Conservation (phyloP, 2,797 vertebrate species). For the Tinamus major region DNA sequence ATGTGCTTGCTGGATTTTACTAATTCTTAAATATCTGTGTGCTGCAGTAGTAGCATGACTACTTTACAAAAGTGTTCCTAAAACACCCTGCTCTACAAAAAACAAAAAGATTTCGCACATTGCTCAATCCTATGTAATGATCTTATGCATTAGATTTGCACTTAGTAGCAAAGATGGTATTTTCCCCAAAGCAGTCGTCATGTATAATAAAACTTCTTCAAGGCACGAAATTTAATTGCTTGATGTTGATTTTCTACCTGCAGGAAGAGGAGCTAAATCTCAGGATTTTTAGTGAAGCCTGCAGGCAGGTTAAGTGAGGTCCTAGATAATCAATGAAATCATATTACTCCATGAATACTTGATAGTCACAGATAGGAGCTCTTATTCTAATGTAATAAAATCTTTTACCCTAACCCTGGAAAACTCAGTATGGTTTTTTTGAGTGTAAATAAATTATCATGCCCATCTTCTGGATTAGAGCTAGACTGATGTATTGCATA, state of each 20-base stretch:
- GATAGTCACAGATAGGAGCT: neutral
- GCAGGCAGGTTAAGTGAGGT: neutral
- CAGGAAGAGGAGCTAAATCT: neutral
- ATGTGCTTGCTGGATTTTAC: neutral
- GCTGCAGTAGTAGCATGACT: neutral
- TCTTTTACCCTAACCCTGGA: neutral
- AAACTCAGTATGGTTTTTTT: conserved; percentile 5
- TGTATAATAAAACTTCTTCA: neutral
- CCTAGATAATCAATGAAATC: neutral
- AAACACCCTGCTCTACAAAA: neutral
- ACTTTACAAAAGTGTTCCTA: neutral
- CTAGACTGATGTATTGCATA: conserved; percentile 11
- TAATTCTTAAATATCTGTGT: neutral
- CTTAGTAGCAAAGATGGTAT: neutral
- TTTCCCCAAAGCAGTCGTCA: conserved; percentile 10
- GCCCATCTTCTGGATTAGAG: conserved; percentile 39
- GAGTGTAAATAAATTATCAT: conserved; percentile 51
- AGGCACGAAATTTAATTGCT: neutral
- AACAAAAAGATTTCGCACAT: conserved; percentile 23
- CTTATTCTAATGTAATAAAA: neutral
- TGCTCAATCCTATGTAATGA: neutral
- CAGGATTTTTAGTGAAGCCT: conserved; percentile 7
- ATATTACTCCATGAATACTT: neutral
- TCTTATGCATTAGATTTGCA: neutral
- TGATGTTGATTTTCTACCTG: conserved; percentile 3